phyloP scores from a whole-genome alignment of 1,140 invertebrate species.

The Coelopa frigida region DNA sequence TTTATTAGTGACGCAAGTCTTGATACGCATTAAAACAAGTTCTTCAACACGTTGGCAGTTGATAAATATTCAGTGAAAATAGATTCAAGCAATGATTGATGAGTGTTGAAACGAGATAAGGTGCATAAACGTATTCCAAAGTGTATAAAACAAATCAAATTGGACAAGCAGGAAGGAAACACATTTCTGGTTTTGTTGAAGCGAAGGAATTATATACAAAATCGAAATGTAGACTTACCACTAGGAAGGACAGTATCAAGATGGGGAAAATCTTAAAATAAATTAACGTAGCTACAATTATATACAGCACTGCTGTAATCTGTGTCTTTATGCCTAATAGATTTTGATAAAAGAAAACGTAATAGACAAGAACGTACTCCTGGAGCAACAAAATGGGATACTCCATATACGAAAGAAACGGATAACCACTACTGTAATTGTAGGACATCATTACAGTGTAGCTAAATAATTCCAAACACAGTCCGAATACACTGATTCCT shows the following conservation, averaged over 20 bases:
- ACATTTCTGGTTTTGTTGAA: neutral
- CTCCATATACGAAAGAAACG: conserved; percentile 59
- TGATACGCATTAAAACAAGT: too few relatives aligned
- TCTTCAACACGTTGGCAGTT: too few relatives aligned
- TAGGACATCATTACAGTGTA: conserved; percentile 62
- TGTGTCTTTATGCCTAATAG: conserved; percentile 48
- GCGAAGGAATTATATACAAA: too few relatives aligned
- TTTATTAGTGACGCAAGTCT: too few relatives aligned
- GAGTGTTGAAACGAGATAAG: too few relatives aligned
- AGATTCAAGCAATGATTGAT: conserved; percentile 5
- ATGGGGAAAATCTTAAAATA: conserved; percentile 51
- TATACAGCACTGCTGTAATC: conserved; percentile 47
- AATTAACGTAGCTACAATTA: conserved; percentile 46
- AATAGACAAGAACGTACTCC: conserved; percentile 56
- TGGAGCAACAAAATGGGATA: conserved; percentile 60
- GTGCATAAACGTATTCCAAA: neutral
- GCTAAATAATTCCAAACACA: conserved; percentile 49
- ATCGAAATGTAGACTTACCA: conserved; percentile 48
- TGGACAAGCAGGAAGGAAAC: neutral
- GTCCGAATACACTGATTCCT: conserved; percentile 33
- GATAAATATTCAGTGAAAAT: neutral
- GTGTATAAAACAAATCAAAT: neutral
- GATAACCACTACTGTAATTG: conserved; percentile 58
- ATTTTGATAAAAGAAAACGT: conserved; percentile 55
- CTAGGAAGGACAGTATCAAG: conserved; percentile 51